A percentile compares a stretch with the other conserved stretches of the same genome.
These are phyloP conservation scores for Mythimna lalbum DNA, from an alignment of 2,888 invertebrate species.

Conservation along the genomic window DNA sequence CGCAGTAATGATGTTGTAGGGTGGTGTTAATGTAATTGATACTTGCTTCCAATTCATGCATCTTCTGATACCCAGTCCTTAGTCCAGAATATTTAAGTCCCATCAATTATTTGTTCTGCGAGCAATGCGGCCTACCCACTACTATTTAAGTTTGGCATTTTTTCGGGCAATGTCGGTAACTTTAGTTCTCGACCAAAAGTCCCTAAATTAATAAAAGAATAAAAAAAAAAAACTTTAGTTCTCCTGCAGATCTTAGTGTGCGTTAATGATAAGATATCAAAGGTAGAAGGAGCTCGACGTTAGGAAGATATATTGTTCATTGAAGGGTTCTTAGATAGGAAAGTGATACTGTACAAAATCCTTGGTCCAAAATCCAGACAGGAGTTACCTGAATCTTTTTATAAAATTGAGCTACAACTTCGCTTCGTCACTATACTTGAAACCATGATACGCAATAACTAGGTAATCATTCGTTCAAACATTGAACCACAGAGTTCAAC, in stretches of 20 bases:
- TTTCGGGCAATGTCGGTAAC: too few species aligned
- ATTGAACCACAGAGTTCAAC: conserved; percentile 22
- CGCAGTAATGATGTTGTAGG: background rate
- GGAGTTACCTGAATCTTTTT: background rate
- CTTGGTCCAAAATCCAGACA: background rate
- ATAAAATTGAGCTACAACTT: background rate
- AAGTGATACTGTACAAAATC: background rate
- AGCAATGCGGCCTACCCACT: too few species aligned
- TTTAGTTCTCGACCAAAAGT: too few species aligned
- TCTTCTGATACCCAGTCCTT: too few species aligned
- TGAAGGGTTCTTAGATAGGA: background rate
- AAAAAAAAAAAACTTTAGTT: too few species aligned
- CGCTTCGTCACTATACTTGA: background rate
- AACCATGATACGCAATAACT: background rate
- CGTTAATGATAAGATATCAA: background rate
- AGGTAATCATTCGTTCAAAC: conserved; percentile 2
- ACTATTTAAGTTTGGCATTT: too few species aligned
- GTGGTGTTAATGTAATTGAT: conserved; percentile 21
- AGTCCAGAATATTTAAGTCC: too few species aligned
- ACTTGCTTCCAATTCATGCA: background rate
- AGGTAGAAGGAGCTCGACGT: background rate
- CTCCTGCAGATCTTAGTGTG: too few species aligned
- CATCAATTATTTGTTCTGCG: too few species aligned
- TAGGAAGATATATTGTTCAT: background rate
- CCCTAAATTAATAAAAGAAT: too few species aligned